Evolutionary conservation across 2,113 vertebrate species (phyloP), one percentile per base, ranked within the genome.

Genomic region (Nycticryphes semicollaris): DNA sequence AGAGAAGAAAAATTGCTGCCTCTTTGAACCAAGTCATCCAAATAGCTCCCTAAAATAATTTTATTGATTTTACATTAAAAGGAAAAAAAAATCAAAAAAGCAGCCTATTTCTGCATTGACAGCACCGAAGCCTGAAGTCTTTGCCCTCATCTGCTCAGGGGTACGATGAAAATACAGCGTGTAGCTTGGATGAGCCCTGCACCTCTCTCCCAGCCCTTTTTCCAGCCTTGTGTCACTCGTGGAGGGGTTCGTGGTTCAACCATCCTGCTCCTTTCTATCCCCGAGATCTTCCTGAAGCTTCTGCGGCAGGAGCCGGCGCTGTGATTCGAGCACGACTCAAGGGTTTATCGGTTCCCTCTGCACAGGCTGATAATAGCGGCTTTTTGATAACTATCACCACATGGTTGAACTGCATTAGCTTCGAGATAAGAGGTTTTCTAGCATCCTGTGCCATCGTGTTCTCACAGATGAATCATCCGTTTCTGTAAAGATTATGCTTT

Each of bases 31-130:
- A 77, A 43, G 41, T 69, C 85, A 79, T 69, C 95, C 90, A 39
- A 77, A 90, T 21, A 81, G 90, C 72, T 85, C 75, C 84, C 79
- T 96, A 83, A 93, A 96, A 96, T 83, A 95, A 96, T 96, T 53
- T 5, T 39, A 74, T 86, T 84, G 92, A 89, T 93, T 94, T 95
- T 91, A 70, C 72, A 74, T 90, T 94, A 50, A 88, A 73, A 19
- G 5, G 0, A 19, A 7, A 18, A 31, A 41, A 43, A 53, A 39
- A 56, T 35, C 56, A 22, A 7, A 56, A 24, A 47, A 47, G 47
- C 19, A 39, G 4, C 9, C 23, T 41, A 15, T 91, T 92, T 84
- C 81, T 89, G 14, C 56, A 68, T 7, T 31, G 66, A 6, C 62
- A 24, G 28, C 24, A 39, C 57, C 33, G 70, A 21, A 89, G 51